These are phyloP conservation scores for Sturnira hondurensis DNA, from an alignment of 2,113 vertebrate species.

Conservation along the genomic window DNA sequence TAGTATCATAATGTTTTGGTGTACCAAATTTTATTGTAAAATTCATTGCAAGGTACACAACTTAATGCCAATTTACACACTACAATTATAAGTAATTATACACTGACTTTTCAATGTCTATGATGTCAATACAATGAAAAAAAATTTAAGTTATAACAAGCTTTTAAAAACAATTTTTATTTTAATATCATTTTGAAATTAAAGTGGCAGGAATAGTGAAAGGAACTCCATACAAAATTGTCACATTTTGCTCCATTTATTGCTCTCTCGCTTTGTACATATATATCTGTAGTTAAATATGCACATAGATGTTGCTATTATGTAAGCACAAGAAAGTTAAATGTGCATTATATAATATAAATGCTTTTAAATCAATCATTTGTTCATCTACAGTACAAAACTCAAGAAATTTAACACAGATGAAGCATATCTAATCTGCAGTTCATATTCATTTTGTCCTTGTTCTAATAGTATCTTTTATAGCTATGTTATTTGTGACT, in stretches of 20 bases:
- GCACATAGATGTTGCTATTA: background rate
- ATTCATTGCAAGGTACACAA: background rate
- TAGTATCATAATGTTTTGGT: background rate
- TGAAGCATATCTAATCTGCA: background rate
- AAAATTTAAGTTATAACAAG: background rate
- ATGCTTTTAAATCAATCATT: background rate
- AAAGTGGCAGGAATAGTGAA: background rate
- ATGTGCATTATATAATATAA: background rate
- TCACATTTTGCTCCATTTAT: background rate
- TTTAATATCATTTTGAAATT: background rate
- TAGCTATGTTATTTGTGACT: background rate
- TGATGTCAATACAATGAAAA: background rate
- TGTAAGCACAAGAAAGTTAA: background rate
- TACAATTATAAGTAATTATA: background rate
- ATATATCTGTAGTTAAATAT: background rate
- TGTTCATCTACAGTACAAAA: background rate
- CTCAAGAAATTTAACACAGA: background rate
- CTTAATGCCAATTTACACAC: background rate
- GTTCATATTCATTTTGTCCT: background rate
- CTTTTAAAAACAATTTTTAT: background rate
- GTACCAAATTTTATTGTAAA: constrained; percentile 16
- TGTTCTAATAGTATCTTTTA: background rate
- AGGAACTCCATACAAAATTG: background rate
- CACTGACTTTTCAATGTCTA: background rate
- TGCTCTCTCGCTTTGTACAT: background rate